Evolutionary conservation across 2,797 vertebrate species (phyloP), one percentile per base, ranked within the genome.

Genomic region (Eutrigla gurnardus): DNA sequence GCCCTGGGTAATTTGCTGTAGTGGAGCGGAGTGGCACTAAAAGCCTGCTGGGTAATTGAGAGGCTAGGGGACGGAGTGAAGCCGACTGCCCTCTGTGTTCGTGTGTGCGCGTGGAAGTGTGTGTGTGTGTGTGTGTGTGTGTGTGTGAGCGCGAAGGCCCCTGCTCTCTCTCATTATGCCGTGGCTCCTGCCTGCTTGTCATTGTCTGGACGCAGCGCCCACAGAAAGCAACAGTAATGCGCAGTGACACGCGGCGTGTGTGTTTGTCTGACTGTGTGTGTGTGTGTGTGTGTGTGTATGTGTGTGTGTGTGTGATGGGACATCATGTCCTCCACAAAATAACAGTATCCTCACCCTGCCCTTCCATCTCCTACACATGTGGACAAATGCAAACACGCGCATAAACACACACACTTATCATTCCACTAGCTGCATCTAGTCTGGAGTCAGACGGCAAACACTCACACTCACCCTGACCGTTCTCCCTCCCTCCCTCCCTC

Each of bases 1-100:
- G 92, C 93, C 95, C 92, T 95, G 94, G 96, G 96, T 98, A 97
- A 98, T 98, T 97, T 96, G 95, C 96, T 96, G 96, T 96, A 94
- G 95, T 95, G 94, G 95, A 94, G 93, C 95, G 86, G 91, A 94
- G 95, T 94, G 77, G 94, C 95, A 96, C 96, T 97, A 96, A 97
- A 97, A 97, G 96, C 96, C 96, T 93, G 94, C 94, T 97, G 95
- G 91, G 96, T 97, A 97, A 98, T 97, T 98, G 96, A 97, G 95
- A 94, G 96, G 95, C 95, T 94, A 94, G 90, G 90, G 93, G 91
- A 93, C 86, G 83, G 90, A 94, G 92, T 93, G 93, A 93, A 92
- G 93, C 92, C 76, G 89, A 91, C 91, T 93, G 91, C 92, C 92
- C 91, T 92, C 86, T 90, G 86, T 60, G 71, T 86, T 79, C 9